Base-by-base conservation (phyloP, 2,888 invertebrate genomes). In the Thecocarcelia acutangulata region DNA sequence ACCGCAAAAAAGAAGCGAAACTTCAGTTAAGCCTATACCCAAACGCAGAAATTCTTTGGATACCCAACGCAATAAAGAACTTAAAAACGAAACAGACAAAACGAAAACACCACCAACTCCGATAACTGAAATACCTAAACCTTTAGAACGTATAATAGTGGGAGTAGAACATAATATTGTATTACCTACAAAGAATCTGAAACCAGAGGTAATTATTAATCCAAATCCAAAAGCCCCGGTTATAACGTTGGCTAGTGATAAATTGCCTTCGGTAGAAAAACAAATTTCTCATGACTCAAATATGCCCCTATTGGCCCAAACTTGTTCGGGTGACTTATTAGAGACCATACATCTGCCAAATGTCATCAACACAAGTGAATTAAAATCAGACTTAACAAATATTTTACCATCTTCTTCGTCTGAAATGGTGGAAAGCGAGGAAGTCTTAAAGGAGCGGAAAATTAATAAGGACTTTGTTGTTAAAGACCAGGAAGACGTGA, bases 71-170 rank as follows among this genome's bases (percentile, higher is more conserved):
- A 42, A 9, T 1, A 46, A 40, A 2, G 66, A 75, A 3, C 40
- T 48, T 40, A 68, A 46, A 54, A 12, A 54, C 8, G 83, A 85
- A 73, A 13, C 56, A 13, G 46, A 42, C 19, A 72, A 64, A 78
- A 44, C 72, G 24, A n/a, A 77, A 48, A 44, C 63, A 76, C 48
- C 72, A 40, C n/a, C 79, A 52, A 59, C 69, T 66, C 74, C 79
- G 48, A 78, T 77, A 77, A 75, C 42, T 72, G 78, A 76, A 56
- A 46, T 85, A 24, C 85, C 87, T 42, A 87, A 88, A 82, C 89
- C 89, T 13, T 82, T 90, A 70, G 90, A 90, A 84, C 89, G 90
- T 69, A 90, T 90, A 75, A 90, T 90, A 80, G 87, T 90, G 69
- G 90, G 90, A 52, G 88, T 90, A 48, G 90, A 88, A 74, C 86